Evolutionary conservation across 2,797 vertebrate species (phyloP).

Genomic region (Spatula versicolor): DNA sequence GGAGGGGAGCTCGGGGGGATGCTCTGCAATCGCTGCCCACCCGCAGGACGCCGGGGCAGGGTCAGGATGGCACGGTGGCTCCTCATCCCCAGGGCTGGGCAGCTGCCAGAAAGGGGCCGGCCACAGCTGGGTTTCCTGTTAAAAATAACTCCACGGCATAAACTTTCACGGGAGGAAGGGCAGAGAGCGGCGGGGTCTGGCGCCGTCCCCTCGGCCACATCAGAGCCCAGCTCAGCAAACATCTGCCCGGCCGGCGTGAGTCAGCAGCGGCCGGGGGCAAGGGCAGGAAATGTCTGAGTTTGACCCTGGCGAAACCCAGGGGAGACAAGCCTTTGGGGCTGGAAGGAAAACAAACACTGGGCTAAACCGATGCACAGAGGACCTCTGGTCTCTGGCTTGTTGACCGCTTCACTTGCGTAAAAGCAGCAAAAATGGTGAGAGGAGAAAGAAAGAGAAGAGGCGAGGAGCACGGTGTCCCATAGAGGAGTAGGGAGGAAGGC

Average conservation of each 20-base stretch:
- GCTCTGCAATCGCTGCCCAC: neutral
- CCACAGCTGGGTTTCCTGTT: neutral
- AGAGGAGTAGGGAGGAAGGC: accelerated
- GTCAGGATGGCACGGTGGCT: accelerated
- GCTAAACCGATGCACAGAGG: neutral
- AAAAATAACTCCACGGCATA: neutral
- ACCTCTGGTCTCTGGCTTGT: neutral
- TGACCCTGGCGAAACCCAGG: neutral
- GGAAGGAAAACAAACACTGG: neutral
- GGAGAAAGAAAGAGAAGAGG: neutral
- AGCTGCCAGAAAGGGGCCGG: neutral
- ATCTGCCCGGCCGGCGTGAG: neutral
- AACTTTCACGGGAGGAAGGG: neutral
- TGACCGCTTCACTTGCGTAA: neutral
- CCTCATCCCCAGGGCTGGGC: neutral
- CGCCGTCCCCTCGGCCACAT: neutral
- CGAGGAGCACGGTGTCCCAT: accelerated
- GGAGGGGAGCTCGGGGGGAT: neutral
- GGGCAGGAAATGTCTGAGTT: accelerated
- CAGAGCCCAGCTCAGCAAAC: neutral
- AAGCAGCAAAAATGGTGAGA: neutral
- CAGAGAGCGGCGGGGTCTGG: neutral
- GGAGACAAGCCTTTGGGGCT: neutral
- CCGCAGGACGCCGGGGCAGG: too few species aligned
- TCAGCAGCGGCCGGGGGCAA: neutral